Evolutionary conservation across 2,113 vertebrate species (phyloP).

Genomic region (Miniopterus natalensis): DNA sequence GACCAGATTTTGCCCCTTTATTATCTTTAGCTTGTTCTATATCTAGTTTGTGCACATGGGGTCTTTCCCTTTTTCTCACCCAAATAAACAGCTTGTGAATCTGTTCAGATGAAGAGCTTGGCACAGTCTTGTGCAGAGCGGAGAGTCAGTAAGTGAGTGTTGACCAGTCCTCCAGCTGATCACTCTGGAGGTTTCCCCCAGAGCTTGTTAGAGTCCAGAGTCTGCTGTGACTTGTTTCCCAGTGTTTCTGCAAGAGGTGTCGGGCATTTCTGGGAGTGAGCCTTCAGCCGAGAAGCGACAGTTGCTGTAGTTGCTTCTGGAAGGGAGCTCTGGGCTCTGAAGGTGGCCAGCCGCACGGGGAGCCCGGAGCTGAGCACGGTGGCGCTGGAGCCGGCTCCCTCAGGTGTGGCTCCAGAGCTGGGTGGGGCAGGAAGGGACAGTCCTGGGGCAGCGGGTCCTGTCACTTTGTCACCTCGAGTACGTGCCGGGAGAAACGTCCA

Average conservation of each 20-base stretch:
- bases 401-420: neutral
- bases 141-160: neutral
- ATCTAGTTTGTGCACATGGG: neutral
- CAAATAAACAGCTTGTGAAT: neutral
- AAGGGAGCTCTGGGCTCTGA: neutral
- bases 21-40: neutral
- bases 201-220: neutral
- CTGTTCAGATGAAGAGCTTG: neutral
- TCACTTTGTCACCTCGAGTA: neutral
- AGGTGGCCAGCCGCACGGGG: neutral
- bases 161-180: neutral
- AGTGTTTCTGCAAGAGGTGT: neutral
- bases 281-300: neutral
- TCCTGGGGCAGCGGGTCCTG: neutral
- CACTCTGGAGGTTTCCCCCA: neutral
- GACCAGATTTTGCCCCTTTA: neutral
- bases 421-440: neutral
- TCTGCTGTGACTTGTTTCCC: neutral
- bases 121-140: neutral
- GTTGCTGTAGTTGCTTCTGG: neutral
- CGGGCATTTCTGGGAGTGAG: neutral
- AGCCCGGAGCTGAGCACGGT: fast-evolving
- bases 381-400: fast-evolving
- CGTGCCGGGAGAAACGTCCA: neutral
- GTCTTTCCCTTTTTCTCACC: neutral